Percentiles rank a stretch among this genome's conserved stretches.
Conservation (phyloP, 2,888 invertebrate species). For the Cephonodes hylas region DNA sequence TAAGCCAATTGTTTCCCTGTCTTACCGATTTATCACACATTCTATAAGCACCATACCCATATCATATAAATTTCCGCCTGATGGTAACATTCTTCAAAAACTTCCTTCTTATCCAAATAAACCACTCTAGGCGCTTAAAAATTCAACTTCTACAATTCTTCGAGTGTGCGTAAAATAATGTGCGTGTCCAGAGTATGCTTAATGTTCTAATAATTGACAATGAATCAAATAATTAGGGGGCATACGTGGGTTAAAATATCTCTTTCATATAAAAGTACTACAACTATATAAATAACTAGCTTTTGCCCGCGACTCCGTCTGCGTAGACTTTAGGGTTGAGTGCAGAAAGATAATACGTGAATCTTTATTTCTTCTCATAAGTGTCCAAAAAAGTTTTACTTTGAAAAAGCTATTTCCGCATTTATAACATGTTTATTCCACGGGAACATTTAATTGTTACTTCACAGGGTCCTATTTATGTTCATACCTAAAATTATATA, state of each 20-base stretch:
- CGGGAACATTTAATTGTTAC: too few relatives aligned
- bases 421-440: too few relatives aligned
- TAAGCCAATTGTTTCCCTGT: neutral
- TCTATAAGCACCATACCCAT: neutral
- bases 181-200: neutral
- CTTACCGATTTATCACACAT: neutral
- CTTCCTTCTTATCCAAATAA: neutral
- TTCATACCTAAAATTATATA: too few relatives aligned
- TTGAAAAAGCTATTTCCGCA: too few relatives aligned
- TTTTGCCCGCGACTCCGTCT: too few relatives aligned
- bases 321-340: too few relatives aligned
- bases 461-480: too few relatives aligned
- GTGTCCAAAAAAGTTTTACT: too few relatives aligned
- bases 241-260: neutral
- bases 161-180: neutral
- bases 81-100: neutral
- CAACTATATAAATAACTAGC: neutral
- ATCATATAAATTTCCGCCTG: neutral
- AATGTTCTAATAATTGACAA: conserved; percentile 1
- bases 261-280: neutral
- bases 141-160: neutral
- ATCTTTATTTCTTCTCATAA: too few relatives aligned
- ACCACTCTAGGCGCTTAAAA: neutral
- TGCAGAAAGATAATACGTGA: too few relatives aligned
- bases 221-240: neutral